Evolutionary conservation across 1,140 invertebrate genomes (phyloP).

Genomic region (Drosophila murphyi): DNA sequence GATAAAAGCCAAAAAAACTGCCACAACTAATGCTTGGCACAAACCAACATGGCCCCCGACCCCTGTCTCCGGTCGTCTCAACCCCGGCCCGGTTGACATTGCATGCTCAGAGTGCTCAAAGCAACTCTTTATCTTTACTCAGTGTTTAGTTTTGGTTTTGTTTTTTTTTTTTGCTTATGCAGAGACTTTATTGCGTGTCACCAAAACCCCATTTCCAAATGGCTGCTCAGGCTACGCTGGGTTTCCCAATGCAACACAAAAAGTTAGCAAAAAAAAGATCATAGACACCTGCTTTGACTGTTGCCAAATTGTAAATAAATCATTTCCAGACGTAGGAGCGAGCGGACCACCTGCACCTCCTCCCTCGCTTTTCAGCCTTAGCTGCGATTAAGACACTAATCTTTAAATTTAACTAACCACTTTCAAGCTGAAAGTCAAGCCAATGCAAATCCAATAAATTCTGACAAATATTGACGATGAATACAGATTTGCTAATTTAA

Average conservation of each 20-base stretch:
- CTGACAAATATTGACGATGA: constrained; percentile 13
- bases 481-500: not conserved
- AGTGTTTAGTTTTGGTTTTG: constrained; percentile 8
- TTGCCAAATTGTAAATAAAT: constrained; percentile 12
- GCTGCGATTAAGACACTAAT: not conserved
- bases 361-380: not conserved
- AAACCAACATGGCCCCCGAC: constrained; percentile 6
- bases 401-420: not conserved
- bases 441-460: constrained; percentile 15
- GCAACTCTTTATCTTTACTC: constrained; percentile 12
- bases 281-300: constrained; percentile 3
- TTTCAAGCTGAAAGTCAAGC: constrained; percentile 3
- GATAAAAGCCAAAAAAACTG: constrained; percentile 37
- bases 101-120: constrained; percentile 43
- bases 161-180: constrained; percentile 16
- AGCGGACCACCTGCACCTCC: constrained; percentile 19
- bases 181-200: constrained; percentile 58
- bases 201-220: constrained; percentile 52
- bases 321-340: not conserved
- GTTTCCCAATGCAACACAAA: constrained; percentile 37
- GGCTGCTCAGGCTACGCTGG: constrained; percentile 35
- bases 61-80: constrained; percentile 12
- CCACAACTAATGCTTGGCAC: constrained; percentile 4
- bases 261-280: constrained; percentile 32
- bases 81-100: constrained; percentile 69